Conservation (phyloP, 1,140 invertebrate genomes). For the Ostrea denselamellosa region DNA sequence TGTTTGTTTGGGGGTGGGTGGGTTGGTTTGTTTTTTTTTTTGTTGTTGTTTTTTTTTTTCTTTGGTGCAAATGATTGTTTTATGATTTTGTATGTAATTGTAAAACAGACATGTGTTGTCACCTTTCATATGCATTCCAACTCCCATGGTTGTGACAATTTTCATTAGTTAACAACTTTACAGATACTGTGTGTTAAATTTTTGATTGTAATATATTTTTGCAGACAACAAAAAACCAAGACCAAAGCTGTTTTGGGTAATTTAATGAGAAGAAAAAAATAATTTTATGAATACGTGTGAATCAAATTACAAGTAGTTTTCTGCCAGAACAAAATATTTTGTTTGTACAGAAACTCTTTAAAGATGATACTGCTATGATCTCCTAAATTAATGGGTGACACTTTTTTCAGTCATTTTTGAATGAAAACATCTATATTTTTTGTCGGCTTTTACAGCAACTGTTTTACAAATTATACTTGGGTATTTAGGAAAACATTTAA, state of each 20-base stretch:
- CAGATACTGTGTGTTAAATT: constrained; percentile 7
- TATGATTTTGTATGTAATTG: constrained; percentile 28
- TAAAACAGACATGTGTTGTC: constrained; percentile 19
- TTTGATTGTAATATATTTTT: constrained; percentile 13
- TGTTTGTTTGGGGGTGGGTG: not conserved
- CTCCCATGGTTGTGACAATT: constrained; percentile 28
- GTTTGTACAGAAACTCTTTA: not conserved
- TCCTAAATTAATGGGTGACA: not conserved
- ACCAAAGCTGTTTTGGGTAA: not conserved
- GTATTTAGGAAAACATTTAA: constrained; percentile 22
- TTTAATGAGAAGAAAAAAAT: not conserved
- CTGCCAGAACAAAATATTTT: not conserved
- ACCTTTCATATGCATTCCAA: constrained; percentile 35
- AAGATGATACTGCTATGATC: constrained; percentile 7
- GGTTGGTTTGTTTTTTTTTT: not conserved
- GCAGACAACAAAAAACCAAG: not conserved
- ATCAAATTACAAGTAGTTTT: not conserved
- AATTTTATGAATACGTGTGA: not conserved
- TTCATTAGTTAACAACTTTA: constrained; percentile 31
- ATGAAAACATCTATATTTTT: constrained; percentile 19
- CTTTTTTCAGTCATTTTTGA: not conserved
- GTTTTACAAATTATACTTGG: constrained; percentile 7
- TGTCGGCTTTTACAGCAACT: constrained; percentile 27
- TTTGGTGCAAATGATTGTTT: constrained; percentile 1
- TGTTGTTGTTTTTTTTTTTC: not conserved